Conservation (phyloP, 2,888 invertebrate species). For the Oligia fasciuncula region DNA sequence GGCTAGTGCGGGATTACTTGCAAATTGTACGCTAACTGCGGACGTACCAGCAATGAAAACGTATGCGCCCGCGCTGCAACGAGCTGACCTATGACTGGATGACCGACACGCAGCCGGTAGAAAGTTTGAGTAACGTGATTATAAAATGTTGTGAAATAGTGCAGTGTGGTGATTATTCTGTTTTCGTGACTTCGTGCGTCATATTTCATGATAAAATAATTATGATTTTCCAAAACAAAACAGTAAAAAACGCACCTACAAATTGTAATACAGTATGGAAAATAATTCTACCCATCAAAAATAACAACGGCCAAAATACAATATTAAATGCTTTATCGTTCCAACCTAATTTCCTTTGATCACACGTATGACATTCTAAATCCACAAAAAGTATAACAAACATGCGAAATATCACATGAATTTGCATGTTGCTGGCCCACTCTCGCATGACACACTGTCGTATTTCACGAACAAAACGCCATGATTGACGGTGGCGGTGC, state of each 20-base stretch:
- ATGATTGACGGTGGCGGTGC: slow-evolving; percentile 60
- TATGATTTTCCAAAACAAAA: not conserved
- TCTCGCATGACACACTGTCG: slow-evolving; percentile 63
- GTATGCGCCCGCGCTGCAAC: slow-evolving; percentile 59
- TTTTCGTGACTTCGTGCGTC: not conserved
- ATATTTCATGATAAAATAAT: not conserved
- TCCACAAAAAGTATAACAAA: slow-evolving; percentile 47
- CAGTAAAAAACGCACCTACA: not conserved
- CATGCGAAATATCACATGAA: slow-evolving; percentile 58
- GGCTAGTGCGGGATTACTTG: slow-evolving; percentile 70
- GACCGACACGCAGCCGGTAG: slow-evolving; percentile 59
- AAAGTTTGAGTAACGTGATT: slow-evolving; percentile 60
- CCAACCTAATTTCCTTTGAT: slow-evolving; percentile 45
- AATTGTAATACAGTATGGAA: not conserved
- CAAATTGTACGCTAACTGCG: slow-evolving; percentile 75
- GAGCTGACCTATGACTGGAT: slow-evolving; percentile 65
- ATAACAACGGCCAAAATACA: not conserved
- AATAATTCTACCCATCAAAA: not conserved
- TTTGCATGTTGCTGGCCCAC: slow-evolving; percentile 54
- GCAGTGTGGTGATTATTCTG: slow-evolving; percentile 16
- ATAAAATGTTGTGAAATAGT: slow-evolving; percentile 59
- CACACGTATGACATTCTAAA: slow-evolving; percentile 33
- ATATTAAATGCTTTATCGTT: slow-evolving; percentile 3
- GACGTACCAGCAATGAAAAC: slow-evolving; percentile 62
- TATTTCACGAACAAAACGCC: slow-evolving; percentile 56